Percentiles rank a stretch among this genome's conserved stretches.
Evolutionary conservation across 2,888 invertebrate genomes (phyloP).

Genomic region (Andrena marginata): DNA sequence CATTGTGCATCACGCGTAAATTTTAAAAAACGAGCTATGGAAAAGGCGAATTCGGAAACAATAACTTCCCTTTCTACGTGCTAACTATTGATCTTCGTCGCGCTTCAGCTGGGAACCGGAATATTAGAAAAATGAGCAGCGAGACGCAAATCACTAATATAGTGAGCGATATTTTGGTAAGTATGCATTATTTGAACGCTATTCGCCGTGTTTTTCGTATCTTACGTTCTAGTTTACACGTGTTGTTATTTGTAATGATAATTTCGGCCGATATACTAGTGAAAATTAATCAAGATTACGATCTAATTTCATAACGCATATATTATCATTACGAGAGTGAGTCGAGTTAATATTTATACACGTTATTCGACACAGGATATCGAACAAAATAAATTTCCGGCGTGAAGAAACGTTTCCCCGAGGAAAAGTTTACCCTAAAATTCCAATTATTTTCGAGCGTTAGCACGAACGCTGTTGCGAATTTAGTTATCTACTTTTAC

Average conservation of each 20-base stretch:
- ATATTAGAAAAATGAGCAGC: conserved; percentile 85
- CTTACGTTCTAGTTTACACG: neutral
- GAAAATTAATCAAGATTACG: neutral
- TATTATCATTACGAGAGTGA: too few species aligned
- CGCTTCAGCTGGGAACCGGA: neutral
- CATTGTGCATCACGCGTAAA: neutral
- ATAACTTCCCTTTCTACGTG: neutral
- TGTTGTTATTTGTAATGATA: neutral
- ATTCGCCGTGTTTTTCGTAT: neutral
- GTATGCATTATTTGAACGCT: conserved; percentile 68
- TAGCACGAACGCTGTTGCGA: too few species aligned
- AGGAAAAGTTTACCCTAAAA: too few species aligned
- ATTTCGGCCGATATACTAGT: neutral
- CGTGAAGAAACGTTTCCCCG: too few species aligned
- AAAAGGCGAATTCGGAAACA: neutral
- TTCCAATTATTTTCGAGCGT: too few species aligned
- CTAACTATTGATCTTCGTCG: conserved; percentile 3
- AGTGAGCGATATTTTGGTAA: conserved; percentile 89
- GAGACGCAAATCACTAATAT: conserved; percentile 89
- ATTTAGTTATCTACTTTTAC: too few species aligned
- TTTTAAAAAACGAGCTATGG: conserved; percentile 17
- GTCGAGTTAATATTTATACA: too few species aligned
- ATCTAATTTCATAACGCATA: too few species aligned
- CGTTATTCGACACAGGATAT: too few species aligned
- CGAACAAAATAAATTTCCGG: too few species aligned